Base-by-base conservation (phyloP, 2,888 invertebrate species). In the Phyllotreta cruciferae region DNA sequence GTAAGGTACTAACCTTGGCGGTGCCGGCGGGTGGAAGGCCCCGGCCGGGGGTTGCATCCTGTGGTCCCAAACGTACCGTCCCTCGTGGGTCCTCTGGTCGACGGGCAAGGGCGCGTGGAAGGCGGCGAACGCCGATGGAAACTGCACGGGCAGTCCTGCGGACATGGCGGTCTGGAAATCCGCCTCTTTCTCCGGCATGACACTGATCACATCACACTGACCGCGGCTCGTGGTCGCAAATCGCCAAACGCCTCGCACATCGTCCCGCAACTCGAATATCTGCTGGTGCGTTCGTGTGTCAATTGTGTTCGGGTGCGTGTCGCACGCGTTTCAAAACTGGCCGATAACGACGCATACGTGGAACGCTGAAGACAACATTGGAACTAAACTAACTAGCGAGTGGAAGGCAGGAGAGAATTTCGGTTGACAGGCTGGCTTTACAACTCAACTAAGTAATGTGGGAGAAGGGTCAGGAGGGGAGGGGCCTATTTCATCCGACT, bases 91-190 rank as follows among this genome's bases (percentile, higher is more conserved):
- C 53, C 86, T 83, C 74, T 87, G 86, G 77, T 86, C 87, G 71
- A 87, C 86, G 7, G 87, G 85, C 49, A 82, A 71, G 44, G 87
- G 86, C 3, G 86, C 86, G 57, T 86, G 84, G 78, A 86, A 87
- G 14, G 86, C 86, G 82, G 84, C 81, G 69, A 80, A 80, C 56
- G 80, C 81, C 75, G 81, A 80, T 73, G 81, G 80, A 73, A 81
- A 80, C 72, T 80, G 80, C 70, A 81, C 75, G 52, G 81, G 80
- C 60, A 81, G 74, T 71, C 80, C 80, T 69, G 80, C 80, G 68
- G 80, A 80, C 80, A 80, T 80, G 55, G 79, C 79, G 71, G 80
- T 76, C 66, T 78, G 78, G 69, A 78, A 79, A 74, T 79, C 80
- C 74, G 77, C 77, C 72, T 79, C 80, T 74, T 81, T 81, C 72